Evolutionary conservation across 2,888 invertebrate species (phyloP), one percentile per base, ranked within the genome.

Genomic region (Heteromyza rotundicornis): DNA sequence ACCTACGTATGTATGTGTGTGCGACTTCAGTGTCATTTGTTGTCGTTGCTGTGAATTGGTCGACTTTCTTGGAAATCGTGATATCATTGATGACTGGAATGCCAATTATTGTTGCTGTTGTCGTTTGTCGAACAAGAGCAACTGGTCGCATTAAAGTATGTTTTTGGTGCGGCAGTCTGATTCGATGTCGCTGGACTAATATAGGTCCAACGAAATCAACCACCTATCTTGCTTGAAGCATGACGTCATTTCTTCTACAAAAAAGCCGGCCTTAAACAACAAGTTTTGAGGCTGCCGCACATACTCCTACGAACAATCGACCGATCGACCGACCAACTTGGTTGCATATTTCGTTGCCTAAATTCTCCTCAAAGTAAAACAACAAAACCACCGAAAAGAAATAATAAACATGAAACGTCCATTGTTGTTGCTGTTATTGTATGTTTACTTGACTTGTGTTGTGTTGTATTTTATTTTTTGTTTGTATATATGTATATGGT

Each of bases 51-150:
- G 35, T 12, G 12, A 8, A 51, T 57, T 63, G 59, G n/a, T 35
- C 51, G 56, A 66, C 60, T 68, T 70, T 67, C 70, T 65, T 36
- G 58, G 68, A 66, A 70, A 60, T 64, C 66, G 66, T 70, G 66
- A 66, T 62, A 63, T 66, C 66, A 66, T 61, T 63, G 63, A 57
- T 63, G 61, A 57, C 52, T 63, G 54, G 57, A 49, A 55, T 60
- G 57, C n/a, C 35, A 47, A 47, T 47, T 47, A 40, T n/a, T 40
- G 40, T n/a, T 40, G 40, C 8, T 40, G 40, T 40, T 40, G 40
- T n/a, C 16, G 40, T 3, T 14, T 5, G 10, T 40, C 12, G 3
- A 27, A 27, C 27, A 5, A 10, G 7, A 27, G 27, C 27, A 27
- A 27, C 27, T 27, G 27, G 27, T 27, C 27, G 27, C 27, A 27